These are phyloP conservation scores for Archips crataeganus DNA, from an alignment of 2,888 invertebrate species.

Conservation along the genomic window DNA sequence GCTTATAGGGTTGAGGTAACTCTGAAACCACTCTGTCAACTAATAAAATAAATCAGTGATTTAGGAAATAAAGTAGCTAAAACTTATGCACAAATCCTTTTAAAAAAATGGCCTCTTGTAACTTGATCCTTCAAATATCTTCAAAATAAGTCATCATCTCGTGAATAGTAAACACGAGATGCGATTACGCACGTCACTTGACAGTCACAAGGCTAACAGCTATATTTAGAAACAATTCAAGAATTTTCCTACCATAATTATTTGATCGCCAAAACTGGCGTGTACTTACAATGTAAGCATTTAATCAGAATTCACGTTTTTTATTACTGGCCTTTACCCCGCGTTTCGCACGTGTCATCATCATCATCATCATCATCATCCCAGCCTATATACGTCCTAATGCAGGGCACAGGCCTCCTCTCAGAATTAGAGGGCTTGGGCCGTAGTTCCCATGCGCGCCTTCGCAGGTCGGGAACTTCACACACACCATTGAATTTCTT, in stretches of 20 bases:
- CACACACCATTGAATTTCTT: no score
- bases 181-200: neutral
- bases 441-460: no score
- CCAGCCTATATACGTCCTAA: no score
- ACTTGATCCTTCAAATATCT: slow-evolving; percentile 27
- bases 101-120: neutral
- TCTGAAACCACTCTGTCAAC: no score
- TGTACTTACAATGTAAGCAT: slow-evolving; percentile 11
- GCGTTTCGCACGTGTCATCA: no score
- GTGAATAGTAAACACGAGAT: slow-evolving; percentile 1
- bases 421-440: no score
- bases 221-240: slow-evolving; percentile 24
- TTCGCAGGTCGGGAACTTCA: no score
- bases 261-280: slow-evolving; percentile 28
- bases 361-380: no score
- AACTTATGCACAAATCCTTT: neutral
- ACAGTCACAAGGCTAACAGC: slow-evolving; percentile 5
- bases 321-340: neutral
- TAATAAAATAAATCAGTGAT: no score
- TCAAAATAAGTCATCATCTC: slow-evolving; percentile 28
- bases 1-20: no score
- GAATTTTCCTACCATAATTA: slow-evolving; percentile 30
- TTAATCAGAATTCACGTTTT: neutral
- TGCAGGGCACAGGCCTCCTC: no score
- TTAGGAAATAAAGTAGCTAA: no score